Evolutionary conservation across 2,797 vertebrate genomes (phyloP), one percentile per base, ranked within the genome.

Genomic region (Sebastes baramenuke): DNA sequence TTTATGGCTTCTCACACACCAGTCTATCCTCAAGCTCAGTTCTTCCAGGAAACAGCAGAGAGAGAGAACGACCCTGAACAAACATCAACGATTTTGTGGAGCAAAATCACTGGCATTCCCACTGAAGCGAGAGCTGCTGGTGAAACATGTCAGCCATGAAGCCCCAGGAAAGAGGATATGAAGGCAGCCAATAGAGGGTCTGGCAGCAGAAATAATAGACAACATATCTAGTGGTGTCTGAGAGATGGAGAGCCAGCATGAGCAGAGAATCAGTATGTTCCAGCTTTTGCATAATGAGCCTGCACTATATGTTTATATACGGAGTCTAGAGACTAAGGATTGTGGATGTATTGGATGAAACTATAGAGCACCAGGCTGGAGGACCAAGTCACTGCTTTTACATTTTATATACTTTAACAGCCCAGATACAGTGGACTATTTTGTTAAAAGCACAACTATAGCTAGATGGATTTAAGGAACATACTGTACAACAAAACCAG

Each of bases 151-250:
- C 75, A 60, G 61, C 68, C 56, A 76, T 59, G 27, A 56, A 49
- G 61, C 70, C 68, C 36, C 59, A 32, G 83, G 80, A 80, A 55
- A 72, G 30, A 85, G 67, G 73, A 84, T 52, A 58, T 74, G 71
- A 70, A 84, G 54, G 62, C 66, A 80, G 81, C 72, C 77, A 83
- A 59, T 16, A 30, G 11, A 22, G 20, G 18, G 18, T 67, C 72
- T 75, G 68, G 68, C 42, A 46, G 54, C 52, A 61, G 25, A 64
- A 61, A 66, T 59, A 36, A 75, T 52, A 8, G 22, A 56, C 18
- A 36, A 10, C 24, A 29, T 42, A 49, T 59, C 27, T 8, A 9
- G 18, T 27, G 52, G 2, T n/a, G 14, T 12, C 61, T 54, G 20
- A 73, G 8, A 75, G 54, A 77, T 6, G 6, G 8, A 70, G 38